phyloP scores from a whole-genome alignment of 2,113 vertebrate genomes.

The Engraulis encrasicolus region DNA sequence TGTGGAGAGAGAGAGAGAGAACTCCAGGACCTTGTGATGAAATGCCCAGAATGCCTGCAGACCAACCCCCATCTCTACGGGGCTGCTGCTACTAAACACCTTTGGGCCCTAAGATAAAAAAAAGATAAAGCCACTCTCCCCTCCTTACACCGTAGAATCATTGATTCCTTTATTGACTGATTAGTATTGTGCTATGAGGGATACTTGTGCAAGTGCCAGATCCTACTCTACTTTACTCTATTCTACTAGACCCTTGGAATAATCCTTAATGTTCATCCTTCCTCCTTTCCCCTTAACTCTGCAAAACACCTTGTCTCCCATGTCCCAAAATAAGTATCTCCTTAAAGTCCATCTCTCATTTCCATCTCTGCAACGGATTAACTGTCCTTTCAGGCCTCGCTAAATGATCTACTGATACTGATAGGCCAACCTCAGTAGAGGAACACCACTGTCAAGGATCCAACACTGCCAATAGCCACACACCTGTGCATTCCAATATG shows the following conservation, averaged over 20 bases:
- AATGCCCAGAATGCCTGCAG: no score
- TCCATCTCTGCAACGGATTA: conserved; percentile 27
- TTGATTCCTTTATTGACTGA: no score
- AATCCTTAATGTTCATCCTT: conserved; percentile 36
- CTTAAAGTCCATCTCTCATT: neutral
- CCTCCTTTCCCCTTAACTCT: conserved; percentile 35
- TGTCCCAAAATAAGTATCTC: neutral
- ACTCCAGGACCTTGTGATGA: no score
- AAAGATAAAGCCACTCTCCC: neutral
- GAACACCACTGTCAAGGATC: neutral
- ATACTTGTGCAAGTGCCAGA: no score
- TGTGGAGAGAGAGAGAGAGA: no score
- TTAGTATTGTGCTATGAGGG: no score
- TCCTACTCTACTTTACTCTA: no score
- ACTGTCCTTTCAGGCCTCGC: neutral
- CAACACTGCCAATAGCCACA: conserved; percentile 10
- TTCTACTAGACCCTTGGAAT: no score
- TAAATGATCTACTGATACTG: neutral
- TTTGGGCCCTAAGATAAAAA: no score
- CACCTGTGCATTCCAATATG: no score
- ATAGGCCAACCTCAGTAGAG: neutral
- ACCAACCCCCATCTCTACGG: no score
- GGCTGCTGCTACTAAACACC: no score
- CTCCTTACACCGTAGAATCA: neutral
- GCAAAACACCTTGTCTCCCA: neutral